phyloP scores from a whole-genome alignment of 2,797 vertebrate species.

The Danio kyathit region DNA sequence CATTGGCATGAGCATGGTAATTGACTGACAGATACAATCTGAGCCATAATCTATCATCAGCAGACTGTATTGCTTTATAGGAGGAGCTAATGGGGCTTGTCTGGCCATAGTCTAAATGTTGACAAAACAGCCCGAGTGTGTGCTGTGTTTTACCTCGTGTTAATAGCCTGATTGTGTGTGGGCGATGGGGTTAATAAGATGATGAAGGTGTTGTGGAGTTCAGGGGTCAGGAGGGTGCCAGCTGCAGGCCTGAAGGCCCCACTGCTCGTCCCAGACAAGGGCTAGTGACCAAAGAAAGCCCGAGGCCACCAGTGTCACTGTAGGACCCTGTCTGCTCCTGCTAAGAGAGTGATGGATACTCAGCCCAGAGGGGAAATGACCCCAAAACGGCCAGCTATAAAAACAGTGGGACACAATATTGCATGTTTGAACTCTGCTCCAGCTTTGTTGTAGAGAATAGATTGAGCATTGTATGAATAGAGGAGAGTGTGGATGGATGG shows the following conservation, averaged over 20 bases:
- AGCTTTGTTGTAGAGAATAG: conserved; percentile 47
- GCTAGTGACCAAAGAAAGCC: conserved; percentile 56
- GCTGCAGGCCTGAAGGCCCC: conserved; percentile 70
- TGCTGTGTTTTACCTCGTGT: conserved; percentile 55
- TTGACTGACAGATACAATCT: conserved; percentile 62
- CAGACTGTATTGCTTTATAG: conserved; percentile 49
- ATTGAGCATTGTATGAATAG: conserved; percentile 43
- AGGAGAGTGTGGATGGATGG: conserved; percentile 35
- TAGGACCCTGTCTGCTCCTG: conserved; percentile 47
- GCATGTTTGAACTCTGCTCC: conserved; percentile 52
- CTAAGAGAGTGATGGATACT: conserved; percentile 81
- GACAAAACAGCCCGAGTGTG: conserved; percentile 44
- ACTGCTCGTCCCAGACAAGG: conserved; percentile 71
- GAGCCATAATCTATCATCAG: conserved; percentile 45
- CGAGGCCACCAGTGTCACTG: conserved; percentile 48
- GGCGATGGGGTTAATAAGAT: conserved; percentile 78
- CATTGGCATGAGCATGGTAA: not conserved
- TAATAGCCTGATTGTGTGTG: conserved; percentile 58
- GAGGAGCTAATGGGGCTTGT: conserved; percentile 45
- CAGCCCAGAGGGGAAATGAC: conserved; percentile 76
- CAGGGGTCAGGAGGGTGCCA: conserved; percentile 76
- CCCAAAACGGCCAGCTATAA: conserved; percentile 55
- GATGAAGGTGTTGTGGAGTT: conserved; percentile 77
- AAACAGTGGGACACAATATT: conserved; percentile 54
- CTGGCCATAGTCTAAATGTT: conserved; percentile 44